Conservation (phyloP, 2,888 invertebrate species). For the Uloborus plumipes region DNA sequence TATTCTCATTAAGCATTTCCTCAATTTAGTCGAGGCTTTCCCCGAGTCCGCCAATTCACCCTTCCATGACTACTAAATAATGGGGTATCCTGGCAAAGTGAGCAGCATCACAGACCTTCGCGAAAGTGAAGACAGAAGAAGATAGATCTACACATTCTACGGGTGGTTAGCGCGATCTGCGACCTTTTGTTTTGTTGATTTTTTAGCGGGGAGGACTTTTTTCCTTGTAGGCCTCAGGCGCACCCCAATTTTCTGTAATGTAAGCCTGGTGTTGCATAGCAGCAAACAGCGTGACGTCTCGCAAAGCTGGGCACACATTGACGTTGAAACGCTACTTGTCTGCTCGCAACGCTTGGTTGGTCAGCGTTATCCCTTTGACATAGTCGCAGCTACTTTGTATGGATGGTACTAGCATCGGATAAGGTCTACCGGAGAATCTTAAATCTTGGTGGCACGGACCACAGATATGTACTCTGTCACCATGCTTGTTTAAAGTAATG, state of each 20-base stretch:
- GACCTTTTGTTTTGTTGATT: conserved; percentile 53
- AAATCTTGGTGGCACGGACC: conserved; percentile 21
- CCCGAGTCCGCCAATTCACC: conserved; percentile 40
- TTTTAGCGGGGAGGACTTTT: conserved; percentile 23
- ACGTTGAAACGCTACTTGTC: conserved; percentile 59
- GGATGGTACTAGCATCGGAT: conserved; percentile 14
- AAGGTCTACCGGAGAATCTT: conserved; percentile 15
- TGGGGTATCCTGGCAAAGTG: conserved; percentile 55
- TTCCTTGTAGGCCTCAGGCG: conserved; percentile 44
- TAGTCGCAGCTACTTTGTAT: conserved; percentile 44
- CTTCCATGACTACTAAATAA: conserved; percentile 63
- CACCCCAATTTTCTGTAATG: conserved; percentile 65
- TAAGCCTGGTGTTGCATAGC: conserved; percentile 63
- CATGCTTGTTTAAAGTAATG: conserved; percentile 44
- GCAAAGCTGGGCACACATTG: conserved; percentile 62
- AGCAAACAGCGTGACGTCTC: conserved; percentile 62
- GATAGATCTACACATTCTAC: conserved; percentile 51
- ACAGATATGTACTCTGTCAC: conserved; percentile 35
- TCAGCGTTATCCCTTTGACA: conserved; percentile 52
- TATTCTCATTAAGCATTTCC: conserved; percentile 62
- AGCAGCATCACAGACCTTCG: conserved; percentile 40
- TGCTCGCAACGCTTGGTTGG: conserved; percentile 46
- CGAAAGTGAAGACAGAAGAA: conserved; percentile 51
- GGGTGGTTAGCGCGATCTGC: conserved; percentile 59
- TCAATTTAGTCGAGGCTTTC: conserved; percentile 54